A percentile compares a stretch with the other conserved stretches of the same genome.
Evolutionary conservation across 2,888 invertebrate species (phyloP).

Genomic region (Danaus chrysippus): DNA sequence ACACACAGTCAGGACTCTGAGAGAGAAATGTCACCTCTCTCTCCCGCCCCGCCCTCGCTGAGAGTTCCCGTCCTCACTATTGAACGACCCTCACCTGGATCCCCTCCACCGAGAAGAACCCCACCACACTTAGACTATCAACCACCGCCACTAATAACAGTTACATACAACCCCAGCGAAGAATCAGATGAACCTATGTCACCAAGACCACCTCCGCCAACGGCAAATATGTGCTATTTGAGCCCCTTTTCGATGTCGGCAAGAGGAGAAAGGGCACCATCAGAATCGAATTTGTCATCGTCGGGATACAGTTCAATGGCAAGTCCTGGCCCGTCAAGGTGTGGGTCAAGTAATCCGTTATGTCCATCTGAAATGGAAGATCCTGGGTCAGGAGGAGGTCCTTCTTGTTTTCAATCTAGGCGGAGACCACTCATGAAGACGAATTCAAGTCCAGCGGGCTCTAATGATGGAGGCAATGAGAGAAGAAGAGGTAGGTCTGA

Average conservation of each 20-base stretch:
- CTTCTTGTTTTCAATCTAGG: slow-evolving; percentile 75
- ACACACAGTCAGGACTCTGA: slow-evolving; percentile 73
- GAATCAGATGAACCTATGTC: slow-evolving; percentile 87
- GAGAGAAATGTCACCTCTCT: slow-evolving; percentile 64
- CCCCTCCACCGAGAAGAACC: slow-evolving; percentile 79
- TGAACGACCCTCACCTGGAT: slow-evolving; percentile 85
- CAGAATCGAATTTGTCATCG: slow-evolving; percentile 90
- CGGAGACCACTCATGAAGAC: slow-evolving; percentile 82
- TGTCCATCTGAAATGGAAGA: slow-evolving; percentile 88
- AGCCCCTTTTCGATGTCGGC: slow-evolving; percentile 88
- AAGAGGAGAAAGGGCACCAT: slow-evolving; percentile 86
- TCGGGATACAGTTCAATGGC: slow-evolving; percentile 93
- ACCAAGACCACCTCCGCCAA: slow-evolving; percentile 78
- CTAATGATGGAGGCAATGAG: slow-evolving; percentile 68
- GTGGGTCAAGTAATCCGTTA: slow-evolving; percentile 89
- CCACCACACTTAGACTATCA: slow-evolving; percentile 83
- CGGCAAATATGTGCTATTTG: slow-evolving; percentile 83
- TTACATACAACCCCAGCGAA: slow-evolving; percentile 87
- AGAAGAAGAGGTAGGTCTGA: slow-evolving; percentile 82
- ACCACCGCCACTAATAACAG: slow-evolving; percentile 84
- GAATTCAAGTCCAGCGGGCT: slow-evolving; percentile 71
- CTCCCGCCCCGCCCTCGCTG: slow-evolving; percentile 71
- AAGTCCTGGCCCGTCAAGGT: slow-evolving; percentile 89
- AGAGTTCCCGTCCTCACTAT: slow-evolving; percentile 82
- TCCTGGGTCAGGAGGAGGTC: slow-evolving; percentile 80